A percentile compares a stretch with the other conserved stretches of the same genome.
Evolutionary conservation across 2,113 vertebrate genomes (phyloP).

Genomic region (Xenopus borealis): DNA sequence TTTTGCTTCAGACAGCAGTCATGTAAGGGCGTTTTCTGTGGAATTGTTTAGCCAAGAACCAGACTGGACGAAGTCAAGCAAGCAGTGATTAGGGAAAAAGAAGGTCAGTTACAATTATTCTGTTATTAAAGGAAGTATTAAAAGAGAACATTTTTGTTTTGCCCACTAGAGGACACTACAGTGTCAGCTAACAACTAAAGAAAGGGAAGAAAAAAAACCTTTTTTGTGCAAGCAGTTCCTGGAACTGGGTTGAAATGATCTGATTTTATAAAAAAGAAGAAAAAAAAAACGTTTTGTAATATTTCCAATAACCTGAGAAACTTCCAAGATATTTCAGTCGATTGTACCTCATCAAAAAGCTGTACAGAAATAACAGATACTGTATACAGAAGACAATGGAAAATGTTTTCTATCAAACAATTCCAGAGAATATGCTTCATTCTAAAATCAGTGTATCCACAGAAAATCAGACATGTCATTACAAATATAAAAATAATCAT

Average conservation of each 20-base stretch:
- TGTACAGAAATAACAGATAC: not conserved
- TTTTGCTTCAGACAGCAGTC: too few relatives aligned
- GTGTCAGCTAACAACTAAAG: not conserved
- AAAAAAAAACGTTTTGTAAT: constrained; percentile 7
- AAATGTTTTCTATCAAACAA: too few relatives aligned
- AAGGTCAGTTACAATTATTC: too few relatives aligned
- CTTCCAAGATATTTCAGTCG: not conserved
- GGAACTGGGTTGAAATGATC: not conserved
- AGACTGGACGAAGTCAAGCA: too few relatives aligned
- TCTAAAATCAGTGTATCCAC: too few relatives aligned
- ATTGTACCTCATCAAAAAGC: constrained; percentile 6
- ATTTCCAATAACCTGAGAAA: constrained; percentile 8
- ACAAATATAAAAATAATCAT: too few relatives aligned
- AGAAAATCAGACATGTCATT: too few relatives aligned
- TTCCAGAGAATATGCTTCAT: too few relatives aligned
- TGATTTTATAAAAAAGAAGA: not conserved
- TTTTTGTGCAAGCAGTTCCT: not conserved
- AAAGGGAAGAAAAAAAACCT: not conserved
- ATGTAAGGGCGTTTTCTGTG: too few relatives aligned
- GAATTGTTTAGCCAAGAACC: too few relatives aligned
- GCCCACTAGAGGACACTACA: constrained; percentile 21
- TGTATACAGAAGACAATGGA: not conserved
- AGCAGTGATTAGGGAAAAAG: too few relatives aligned
- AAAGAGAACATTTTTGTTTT: not conserved
- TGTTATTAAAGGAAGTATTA: too few relatives aligned